Base-by-base conservation (phyloP, 2,113 vertebrate species). In the Poeciliopsis turrubarensis region DNA sequence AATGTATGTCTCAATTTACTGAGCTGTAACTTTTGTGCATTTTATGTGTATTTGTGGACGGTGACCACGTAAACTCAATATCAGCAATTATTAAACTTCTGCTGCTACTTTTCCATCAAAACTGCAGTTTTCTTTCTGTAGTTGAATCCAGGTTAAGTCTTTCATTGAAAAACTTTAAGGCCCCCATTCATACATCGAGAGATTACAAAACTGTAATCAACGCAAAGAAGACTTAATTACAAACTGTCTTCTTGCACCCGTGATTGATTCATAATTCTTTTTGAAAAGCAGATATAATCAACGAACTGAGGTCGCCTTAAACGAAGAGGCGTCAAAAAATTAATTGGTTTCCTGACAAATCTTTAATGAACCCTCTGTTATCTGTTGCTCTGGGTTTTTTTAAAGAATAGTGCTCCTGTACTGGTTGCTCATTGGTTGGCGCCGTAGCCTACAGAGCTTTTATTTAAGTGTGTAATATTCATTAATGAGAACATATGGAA, bases 361-460 rank as follows among this genome's bases (percentile, higher is more conserved):
- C 34, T 78, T 82, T 82, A 75, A 89, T 83, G 51, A 73, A 72
- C 67, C 73, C 60, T 26, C 2, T 79, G 73, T 78, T 83, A 90
- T 87, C 27, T 68, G 69, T 3, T 66, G 51, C 65, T 74, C 70
- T 74, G 34, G 37, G 54, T 62, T 64, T 47, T 47, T 75, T 63
- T 41, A 67, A 65, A 82, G 31, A 73, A 11, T 17, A 11, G 54
- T 47, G 25, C 62, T 70, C 26, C 0, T 29, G 65, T 27, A 63
- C 32, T 41, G 27, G 34, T 15, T 69, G 60, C 51, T 72, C 12
- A n/a, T 65, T n/a, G 27, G 54, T 68, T 29, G 7, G 0, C 2
- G 27, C 37, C 25, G 62, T 29, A 72, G 71, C 84, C 74, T 41
- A 69, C 29, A 70, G 66, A 64, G 68, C 78, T 3, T 64, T 29